Base-by-base conservation (phyloP, 1,140 invertebrate species). In the Lepidurus apus region DNA sequence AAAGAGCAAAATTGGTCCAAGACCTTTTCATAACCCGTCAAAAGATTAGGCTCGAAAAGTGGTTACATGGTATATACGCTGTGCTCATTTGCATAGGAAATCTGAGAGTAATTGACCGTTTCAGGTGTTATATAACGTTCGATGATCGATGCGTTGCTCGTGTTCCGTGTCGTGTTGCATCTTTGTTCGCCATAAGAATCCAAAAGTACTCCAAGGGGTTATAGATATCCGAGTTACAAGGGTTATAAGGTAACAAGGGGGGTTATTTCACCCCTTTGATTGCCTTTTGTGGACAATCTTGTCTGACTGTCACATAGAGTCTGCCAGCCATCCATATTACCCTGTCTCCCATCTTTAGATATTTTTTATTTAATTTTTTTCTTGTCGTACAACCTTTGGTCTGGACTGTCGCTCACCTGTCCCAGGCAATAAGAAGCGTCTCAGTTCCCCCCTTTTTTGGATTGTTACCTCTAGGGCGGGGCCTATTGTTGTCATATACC, bases 251-350 rank as follows among this genome's bases (percentile, higher is more conserved):
- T 34, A 34, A 65, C 17, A 13, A 65, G 21, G 53, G 53, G 53
- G 53, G 53, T 65, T 65, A 65, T 65, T 65, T 65, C 53, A 65
- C 53, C 53, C 53, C 53, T 65, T 65, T 65, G 53, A 65, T 65
- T 65, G 53, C 53, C 53, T 65, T 65, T 65, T 65, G 53, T 65
- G 53, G 17, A 21, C 53, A 65, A 65, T 65, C 53, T 13, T 65
- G 53, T 65, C 53, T 65, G 34, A 34, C 0, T 65, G 53, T 65
- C 53, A 21, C 21, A 21, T 13, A 65, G 13, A 65, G 53, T 65
- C 53, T 65, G 53, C 53, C 53, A 65, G 53, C n/a, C 4, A 65
- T 65, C 53, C 17, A 65, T 65, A n/a, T 65, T 17, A n/a, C 53
- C 53, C 53, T 34, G 34, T 34, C 34, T 34, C 3, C 34, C 4